These are phyloP conservation scores for Halictus rubicundus DNA, from an alignment of 1,140 invertebrate genomes.

Conservation along the genomic window DNA sequence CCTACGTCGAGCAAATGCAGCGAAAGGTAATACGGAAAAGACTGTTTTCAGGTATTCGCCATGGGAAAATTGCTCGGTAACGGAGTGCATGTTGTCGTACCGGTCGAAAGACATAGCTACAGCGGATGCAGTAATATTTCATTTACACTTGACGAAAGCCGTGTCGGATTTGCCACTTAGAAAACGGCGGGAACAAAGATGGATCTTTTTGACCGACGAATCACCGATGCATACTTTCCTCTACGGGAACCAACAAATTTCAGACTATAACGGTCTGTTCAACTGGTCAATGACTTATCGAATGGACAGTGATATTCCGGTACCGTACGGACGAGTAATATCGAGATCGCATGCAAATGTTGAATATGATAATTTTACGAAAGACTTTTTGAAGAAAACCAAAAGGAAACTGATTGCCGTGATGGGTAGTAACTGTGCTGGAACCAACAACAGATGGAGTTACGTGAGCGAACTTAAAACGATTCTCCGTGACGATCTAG, in stretches of 20 bases:
- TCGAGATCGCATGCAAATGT: slow-evolving; percentile 39
- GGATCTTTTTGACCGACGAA: slow-evolving; percentile 84
- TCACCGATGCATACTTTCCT: slow-evolving; percentile 82
- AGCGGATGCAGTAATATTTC: slow-evolving; percentile 83
- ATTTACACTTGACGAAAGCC: slow-evolving; percentile 80
- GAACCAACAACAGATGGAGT: slow-evolving; percentile 81
- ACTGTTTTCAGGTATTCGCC: slow-evolving; percentile 75
- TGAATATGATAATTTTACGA: slow-evolving; percentile 49
- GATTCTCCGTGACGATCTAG: slow-evolving; percentile 66
- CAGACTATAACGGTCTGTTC: slow-evolving; percentile 82
- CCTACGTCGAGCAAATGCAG: too few relatives aligned
- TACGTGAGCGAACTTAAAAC: slow-evolving; percentile 83
- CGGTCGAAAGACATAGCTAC: slow-evolving; percentile 70
- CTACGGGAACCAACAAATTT: slow-evolving; percentile 66
- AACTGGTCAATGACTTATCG: slow-evolving; percentile 91
- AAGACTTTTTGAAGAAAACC: slow-evolving; percentile 14
- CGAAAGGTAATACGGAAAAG: not conserved
- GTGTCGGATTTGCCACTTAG: slow-evolving; percentile 72
- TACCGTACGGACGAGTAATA: slow-evolving; percentile 85
- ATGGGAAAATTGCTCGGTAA: slow-evolving; percentile 81
- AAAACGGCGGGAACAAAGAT: slow-evolving; percentile 79
- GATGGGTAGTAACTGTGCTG: slow-evolving; percentile 84
- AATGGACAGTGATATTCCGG: slow-evolving; percentile 85
- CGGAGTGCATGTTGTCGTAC: slow-evolving; percentile 81
- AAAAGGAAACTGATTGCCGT: slow-evolving; percentile 81